Evolutionary conservation across 2,888 invertebrate genomes (phyloP).

Genomic region (Synergus japonicus): DNA sequence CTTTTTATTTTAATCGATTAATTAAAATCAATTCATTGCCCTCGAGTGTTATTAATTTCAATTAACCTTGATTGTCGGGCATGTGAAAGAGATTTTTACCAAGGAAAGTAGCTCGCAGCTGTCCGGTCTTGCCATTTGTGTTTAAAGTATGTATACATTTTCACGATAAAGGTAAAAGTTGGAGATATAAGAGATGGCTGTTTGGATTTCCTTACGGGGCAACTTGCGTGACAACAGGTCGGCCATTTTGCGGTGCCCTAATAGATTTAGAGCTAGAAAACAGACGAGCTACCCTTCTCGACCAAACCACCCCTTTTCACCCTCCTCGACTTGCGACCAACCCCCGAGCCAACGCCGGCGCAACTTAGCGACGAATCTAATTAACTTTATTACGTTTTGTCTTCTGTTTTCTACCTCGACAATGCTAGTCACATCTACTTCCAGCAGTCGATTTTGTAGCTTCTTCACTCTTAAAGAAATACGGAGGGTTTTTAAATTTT

Average conservation of each 20-base stretch:
- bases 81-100: slow-evolving; percentile 12
- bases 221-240: slow-evolving; percentile 58
- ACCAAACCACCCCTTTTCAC: slow-evolving; percentile 52
- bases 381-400: slow-evolving; percentile 76
- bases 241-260: slow-evolving; percentile 66
- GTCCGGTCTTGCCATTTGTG: slow-evolving; percentile 31
- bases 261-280: slow-evolving; percentile 68
- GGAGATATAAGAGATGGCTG: slow-evolving; percentile 28
- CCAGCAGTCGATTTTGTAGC: slow-evolving; percentile 46
- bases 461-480: slow-evolving; percentile 43
- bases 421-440: slow-evolving; percentile 65
- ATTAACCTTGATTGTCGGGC: slow-evolving; percentile 36
- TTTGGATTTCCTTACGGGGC: slow-evolving; percentile 33
- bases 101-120: slow-evolving; percentile 34
- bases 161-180: slow-evolving; percentile 38
- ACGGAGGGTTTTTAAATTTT: background rate
- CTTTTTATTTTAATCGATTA: slow-evolving; percentile 39
- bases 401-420: slow-evolving; percentile 72
- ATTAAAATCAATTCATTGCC: slow-evolving; percentile 37
- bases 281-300: slow-evolving; percentile 30
- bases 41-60: slow-evolving; percentile 36
- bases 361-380: slow-evolving; percentile 70
- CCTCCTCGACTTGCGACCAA: slow-evolving; percentile 51
- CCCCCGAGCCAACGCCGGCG: slow-evolving; percentile 46
- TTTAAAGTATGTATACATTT: slow-evolving; percentile 37